Evolutionary conservation across 2,888 invertebrate species (phyloP).

Genomic region (Leptopterna dolabrata): DNA sequence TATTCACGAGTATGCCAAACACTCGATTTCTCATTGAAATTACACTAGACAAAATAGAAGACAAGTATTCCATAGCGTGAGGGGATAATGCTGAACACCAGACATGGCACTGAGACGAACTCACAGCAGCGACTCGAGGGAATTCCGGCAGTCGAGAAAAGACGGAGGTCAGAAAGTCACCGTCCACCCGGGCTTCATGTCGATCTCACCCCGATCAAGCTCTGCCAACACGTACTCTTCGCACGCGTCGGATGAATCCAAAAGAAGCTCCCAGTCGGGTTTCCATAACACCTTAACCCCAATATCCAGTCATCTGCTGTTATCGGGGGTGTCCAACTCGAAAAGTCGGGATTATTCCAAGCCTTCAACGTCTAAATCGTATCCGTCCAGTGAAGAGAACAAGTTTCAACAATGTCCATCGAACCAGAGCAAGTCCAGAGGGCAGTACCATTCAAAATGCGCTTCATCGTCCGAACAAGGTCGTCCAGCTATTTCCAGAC

Average conservation of each 20-base stretch:
- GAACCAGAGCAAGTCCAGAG: not conserved
- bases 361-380: constrained; percentile 11
- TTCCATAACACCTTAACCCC: constrained; percentile 30
- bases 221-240: constrained; percentile 20
- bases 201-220: constrained; percentile 27
- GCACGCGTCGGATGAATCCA: constrained; percentile 21
- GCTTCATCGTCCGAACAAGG: not conserved
- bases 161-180: not conserved
- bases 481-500: not conserved
- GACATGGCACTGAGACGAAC: constrained; percentile 20
- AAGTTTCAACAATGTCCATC: not conserved
- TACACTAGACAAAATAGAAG: not conserved
- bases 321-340: not conserved
- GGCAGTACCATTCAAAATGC: not conserved
- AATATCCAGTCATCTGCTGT: constrained; percentile 21
- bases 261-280: constrained; percentile 8
- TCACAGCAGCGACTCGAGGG: constrained; percentile 12
- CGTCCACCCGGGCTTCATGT: constrained; percentile 28
- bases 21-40: too few species aligned
- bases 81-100: not conserved
- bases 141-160: not conserved
- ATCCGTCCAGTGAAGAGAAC: not conserved
- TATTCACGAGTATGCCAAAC: too few species aligned
- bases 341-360: not conserved
- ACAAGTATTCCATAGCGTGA: not conserved